Evolutionary conservation across 2,797 vertebrate species (phyloP).

Genomic region (Lagocephalus sceleratus): DNA sequence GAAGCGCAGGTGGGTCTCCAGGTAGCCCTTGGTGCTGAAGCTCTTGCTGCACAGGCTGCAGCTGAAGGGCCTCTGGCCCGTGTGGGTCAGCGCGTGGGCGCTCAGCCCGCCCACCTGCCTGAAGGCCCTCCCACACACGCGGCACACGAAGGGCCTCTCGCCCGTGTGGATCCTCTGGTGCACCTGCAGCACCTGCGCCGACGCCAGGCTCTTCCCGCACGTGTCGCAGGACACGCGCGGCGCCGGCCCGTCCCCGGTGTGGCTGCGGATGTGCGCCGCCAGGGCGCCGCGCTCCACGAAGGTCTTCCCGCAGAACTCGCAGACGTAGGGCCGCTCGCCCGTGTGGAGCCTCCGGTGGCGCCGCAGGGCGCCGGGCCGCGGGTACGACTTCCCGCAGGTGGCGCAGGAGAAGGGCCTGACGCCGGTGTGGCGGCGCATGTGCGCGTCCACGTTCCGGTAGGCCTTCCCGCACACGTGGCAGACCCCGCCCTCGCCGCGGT

Average conservation of each 20-base stretch:
- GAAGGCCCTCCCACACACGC: conserved; percentile 44
- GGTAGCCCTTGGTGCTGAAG: conserved; percentile 56
- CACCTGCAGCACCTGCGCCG: conserved; percentile 39
- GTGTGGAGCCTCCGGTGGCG: conserved; percentile 57
- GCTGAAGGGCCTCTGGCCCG: conserved; percentile 53
- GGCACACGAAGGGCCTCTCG: conserved; percentile 45
- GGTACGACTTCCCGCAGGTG: conserved; percentile 58
- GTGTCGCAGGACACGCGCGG: conserved; percentile 52
- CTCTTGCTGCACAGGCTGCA: conserved; percentile 49
- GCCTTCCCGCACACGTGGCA: conserved; percentile 49
- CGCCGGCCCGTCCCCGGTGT: conserved; percentile 41
- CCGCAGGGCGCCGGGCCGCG: conserved; percentile 55
- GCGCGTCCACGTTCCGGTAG: conserved; percentile 54
- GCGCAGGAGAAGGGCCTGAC: conserved; percentile 55
- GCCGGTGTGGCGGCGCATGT: conserved; percentile 46
- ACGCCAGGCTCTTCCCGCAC: conserved; percentile 51
- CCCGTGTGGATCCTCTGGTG: conserved; percentile 54
- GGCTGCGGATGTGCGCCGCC: conserved; percentile 60
- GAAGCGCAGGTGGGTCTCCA: conserved; percentile 53
- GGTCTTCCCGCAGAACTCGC: conserved; percentile 65
- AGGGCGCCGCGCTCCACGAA: conserved; percentile 55
- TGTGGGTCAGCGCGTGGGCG: conserved; percentile 43
- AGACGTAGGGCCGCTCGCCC: conserved; percentile 54
- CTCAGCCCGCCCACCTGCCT: conserved; percentile 49
- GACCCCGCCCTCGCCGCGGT: conserved; percentile 35